phyloP scores from a whole-genome alignment of 2,888 invertebrate species.

The Thysanoteuthis rhombus region DNA sequence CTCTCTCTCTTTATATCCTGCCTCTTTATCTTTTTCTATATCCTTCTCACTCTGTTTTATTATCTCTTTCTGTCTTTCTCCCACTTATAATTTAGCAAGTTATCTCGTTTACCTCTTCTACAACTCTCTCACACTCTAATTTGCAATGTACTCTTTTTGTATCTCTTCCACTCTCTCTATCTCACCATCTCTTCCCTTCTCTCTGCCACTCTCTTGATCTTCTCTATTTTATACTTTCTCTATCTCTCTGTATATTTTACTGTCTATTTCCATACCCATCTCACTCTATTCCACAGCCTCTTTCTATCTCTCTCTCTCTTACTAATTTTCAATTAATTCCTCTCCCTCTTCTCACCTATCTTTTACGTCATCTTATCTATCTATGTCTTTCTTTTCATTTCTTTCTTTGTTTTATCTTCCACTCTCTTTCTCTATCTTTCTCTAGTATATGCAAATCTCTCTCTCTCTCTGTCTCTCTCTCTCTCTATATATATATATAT shows the following conservation, averaged over 20 bases:
- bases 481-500: too few species aligned
- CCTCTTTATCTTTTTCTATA: too few species aligned
- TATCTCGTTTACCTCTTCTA: too few species aligned
- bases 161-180: too few species aligned
- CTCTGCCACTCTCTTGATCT: not conserved
- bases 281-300: not conserved
- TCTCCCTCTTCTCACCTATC: not conserved
- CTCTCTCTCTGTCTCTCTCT: not conserved
- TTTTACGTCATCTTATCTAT: not conserved
- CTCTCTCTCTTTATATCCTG: not conserved
- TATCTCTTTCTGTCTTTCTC: too few species aligned
- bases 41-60: too few species aligned
- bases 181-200: not conserved
- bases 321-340: not conserved
- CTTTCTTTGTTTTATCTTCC: not conserved
- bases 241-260: too few species aligned
- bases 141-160: too few species aligned
- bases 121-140: too few species aligned
- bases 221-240: too few species aligned
- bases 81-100: too few species aligned
- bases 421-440: not conserved
- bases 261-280: not conserved
- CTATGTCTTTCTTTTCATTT: not conserved
- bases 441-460: not conserved
- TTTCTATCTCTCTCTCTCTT: not conserved